Conservation (phyloP, 1,140 invertebrate genomes). For the Thrips palmi region DNA sequence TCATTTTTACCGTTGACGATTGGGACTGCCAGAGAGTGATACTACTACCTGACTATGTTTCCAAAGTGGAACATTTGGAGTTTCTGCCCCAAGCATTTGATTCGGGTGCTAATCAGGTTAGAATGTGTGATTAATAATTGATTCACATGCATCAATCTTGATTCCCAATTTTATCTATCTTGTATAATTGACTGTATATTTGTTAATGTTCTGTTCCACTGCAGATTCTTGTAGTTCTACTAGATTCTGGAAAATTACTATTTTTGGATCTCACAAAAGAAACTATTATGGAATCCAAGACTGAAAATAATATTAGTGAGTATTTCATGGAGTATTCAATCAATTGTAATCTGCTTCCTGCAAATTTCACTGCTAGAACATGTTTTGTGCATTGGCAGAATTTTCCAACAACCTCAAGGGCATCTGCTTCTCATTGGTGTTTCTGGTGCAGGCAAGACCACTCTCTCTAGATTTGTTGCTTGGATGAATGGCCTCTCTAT, state of each 20-base stretch:
- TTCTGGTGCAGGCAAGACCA: slow-evolving; percentile 94
- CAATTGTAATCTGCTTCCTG: not conserved
- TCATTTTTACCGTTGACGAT: slow-evolving; percentile 33
- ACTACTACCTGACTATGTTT: slow-evolving; percentile 28
- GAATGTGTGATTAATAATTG: slow-evolving; percentile 26
- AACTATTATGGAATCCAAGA: not conserved
- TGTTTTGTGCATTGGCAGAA: slow-evolving; percentile 90
- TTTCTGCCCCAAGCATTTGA: slow-evolving; percentile 39
- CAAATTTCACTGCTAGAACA: slow-evolving; percentile 61
- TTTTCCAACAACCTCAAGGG: slow-evolving; percentile 93
- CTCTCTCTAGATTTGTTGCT: slow-evolving; percentile 90
- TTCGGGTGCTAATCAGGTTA: slow-evolving; percentile 38
- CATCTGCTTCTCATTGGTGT: slow-evolving; percentile 89
- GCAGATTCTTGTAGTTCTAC: not conserved
- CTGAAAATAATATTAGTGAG: slow-evolving; percentile 1
- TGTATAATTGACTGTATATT: not conserved
- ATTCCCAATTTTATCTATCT: slow-evolving; percentile 21
- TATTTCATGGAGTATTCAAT: too few relatives aligned
- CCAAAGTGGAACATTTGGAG: slow-evolving; percentile 30
- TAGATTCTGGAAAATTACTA: not conserved
- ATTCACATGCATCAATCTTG: slow-evolving; percentile 28
- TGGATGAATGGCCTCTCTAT: slow-evolving; percentile 98
- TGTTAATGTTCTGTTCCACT: not conserved
- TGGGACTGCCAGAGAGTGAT: slow-evolving; percentile 34
- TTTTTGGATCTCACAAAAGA: not conserved